Evolutionary conservation across 2,113 vertebrate species (phyloP).

Genomic region (Lucifuga dentata): DNA sequence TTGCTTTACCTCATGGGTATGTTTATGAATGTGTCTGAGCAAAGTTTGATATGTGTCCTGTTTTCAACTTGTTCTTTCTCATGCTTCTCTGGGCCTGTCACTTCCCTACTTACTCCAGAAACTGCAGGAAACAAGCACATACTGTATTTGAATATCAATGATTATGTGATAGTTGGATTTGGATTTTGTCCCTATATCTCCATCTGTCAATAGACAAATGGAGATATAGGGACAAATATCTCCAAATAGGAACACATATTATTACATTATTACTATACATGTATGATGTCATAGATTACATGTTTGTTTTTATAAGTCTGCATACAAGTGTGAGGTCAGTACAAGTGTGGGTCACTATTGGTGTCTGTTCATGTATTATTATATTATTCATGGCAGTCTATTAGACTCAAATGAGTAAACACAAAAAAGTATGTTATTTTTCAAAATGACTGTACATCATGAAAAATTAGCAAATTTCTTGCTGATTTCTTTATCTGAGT

Average conservation of each 20-base stretch:
- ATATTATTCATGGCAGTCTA: no score
- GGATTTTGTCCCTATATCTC: slow-evolving; percentile 1
- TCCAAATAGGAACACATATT: no score
- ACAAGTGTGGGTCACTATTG: no score
- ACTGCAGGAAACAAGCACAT: slow-evolving; percentile 37
- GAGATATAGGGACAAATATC: no score
- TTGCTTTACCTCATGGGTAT: slow-evolving; percentile 40
- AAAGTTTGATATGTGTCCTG: slow-evolving; percentile 65
- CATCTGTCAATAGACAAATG: neutral
- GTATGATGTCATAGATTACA: neutral
- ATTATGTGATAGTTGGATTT: slow-evolving; percentile 64
- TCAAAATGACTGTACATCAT: no score
- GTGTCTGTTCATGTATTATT: no score
- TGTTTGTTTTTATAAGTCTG: neutral
- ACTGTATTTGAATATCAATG: slow-evolving; percentile 75
- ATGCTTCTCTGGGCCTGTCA: slow-evolving; percentile 53
- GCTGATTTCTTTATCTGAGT: neutral
- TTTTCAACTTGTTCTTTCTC: slow-evolving; percentile 65
- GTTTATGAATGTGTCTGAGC: slow-evolving; percentile 41
- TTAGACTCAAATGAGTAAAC: no score
- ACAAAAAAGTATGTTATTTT: no score
- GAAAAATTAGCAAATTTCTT: no score
- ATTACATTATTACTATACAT: neutral
- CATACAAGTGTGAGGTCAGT: neutral
- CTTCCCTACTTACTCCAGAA: slow-evolving; percentile 70